Evolutionary conservation across 1,140 invertebrate species (phyloP), one percentile per base, ranked within the genome.

Genomic region (Drosophila subobscura): DNA sequence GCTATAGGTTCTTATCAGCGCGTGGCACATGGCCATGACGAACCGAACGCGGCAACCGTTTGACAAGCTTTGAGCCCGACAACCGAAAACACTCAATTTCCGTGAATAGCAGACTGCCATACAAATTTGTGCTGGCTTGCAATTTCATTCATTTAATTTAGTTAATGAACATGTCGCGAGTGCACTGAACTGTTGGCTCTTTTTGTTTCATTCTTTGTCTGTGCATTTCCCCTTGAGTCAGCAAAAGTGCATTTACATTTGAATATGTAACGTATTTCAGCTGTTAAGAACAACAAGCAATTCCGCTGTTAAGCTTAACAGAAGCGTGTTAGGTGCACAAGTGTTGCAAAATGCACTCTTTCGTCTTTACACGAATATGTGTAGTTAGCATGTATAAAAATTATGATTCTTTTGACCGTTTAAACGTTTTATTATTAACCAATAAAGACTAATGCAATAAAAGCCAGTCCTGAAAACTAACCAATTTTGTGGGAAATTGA

Each of bases 111-210:
- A 4, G 10, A 10, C 33, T 37, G 33, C 33, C 10, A 12, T 10
- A 37, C 10, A 4, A 37, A 37, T 37, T 27, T 27, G 10, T 67
- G 74, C 68, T 58, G 56, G 29, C 56, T 84, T 64, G 57, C 54
- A 61, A 47, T 54, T 53, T 53, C 68, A 72, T 58, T 83, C 61
- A 77, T 47, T 68, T 70, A 45, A 27, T 47, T 77, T 73, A 44
- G 46, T 81, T 78, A 81, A 81, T 81, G 70, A 57, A 51, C 23
- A 23, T 5, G 7, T 29, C 16, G 33, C n/a, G 41, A 59, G 66
- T 59, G 44, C 52, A 80, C 70, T 53, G 77, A 70, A 71, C 77
- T 65, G 51, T 53, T 29, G 2, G 5, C 14, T 41, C 3, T 14
- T 8, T 16, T 45, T 29, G 20, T 27, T 49, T 58, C 23, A 40